Conservation (phyloP, 2,113 vertebrate species). For the Coptodon bakossiorum region DNA sequence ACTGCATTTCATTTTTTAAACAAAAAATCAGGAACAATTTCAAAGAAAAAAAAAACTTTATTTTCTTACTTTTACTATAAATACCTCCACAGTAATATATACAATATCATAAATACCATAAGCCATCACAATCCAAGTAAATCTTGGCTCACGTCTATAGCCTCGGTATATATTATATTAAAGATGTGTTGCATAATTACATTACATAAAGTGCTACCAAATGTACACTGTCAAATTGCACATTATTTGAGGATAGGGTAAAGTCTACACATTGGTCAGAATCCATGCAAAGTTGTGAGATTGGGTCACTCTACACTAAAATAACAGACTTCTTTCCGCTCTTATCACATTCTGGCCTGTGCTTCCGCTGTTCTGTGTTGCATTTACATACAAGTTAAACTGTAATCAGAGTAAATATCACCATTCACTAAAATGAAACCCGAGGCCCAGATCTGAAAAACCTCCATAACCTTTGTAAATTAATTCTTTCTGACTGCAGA, state of each 20-base stretch:
- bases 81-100: neutral
- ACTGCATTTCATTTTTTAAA: neutral
- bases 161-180: neutral
- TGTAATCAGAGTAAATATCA: constrained; percentile 61
- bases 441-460: neutral
- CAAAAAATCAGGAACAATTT: neutral
- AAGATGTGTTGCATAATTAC: constrained; percentile 11
- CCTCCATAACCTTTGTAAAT: neutral
- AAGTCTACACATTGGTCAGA: constrained; percentile 44
- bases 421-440: constrained; percentile 38
- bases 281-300: constrained; percentile 5
- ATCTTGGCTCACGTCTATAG: neutral
- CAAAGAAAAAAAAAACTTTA: accelerated
- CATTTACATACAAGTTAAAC: constrained; percentile 59
- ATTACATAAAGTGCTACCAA: constrained; percentile 26
- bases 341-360: constrained; percentile 39
- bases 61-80: neutral
- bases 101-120: neutral
- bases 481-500: neutral
- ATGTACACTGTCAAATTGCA: neutral
- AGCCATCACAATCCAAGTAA: neutral
- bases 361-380: constrained; percentile 26
- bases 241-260: constrained; percentile 56
- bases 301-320: constrained; percentile 38
- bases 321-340: constrained; percentile 54